Evolutionary conservation across 2,113 vertebrate species (phyloP).

Genomic region (Caracal caracal): DNA sequence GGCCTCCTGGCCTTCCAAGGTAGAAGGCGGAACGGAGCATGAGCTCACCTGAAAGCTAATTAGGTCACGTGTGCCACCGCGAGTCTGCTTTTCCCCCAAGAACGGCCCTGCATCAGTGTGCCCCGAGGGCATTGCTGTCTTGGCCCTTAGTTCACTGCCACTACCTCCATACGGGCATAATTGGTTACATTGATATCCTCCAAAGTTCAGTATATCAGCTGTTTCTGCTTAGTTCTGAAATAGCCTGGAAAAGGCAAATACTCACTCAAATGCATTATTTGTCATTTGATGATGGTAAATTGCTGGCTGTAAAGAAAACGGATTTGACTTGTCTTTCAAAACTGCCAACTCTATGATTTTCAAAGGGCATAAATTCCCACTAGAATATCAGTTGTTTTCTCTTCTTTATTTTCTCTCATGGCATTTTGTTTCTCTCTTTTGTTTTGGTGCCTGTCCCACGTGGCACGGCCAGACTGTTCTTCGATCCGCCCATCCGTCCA

Average conservation of each 20-base stretch:
- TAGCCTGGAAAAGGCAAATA: not conserved
- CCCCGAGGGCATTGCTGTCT: not conserved
- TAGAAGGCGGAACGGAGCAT: not conserved
- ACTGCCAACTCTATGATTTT: not conserved
- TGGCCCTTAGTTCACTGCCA: rapidly evolving
- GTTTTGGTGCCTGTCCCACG: not conserved
- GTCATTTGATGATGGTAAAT: slow-evolving; percentile 35
- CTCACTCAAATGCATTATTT: not conserved
- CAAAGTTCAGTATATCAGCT: not conserved
- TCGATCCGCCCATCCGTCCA: not conserved
- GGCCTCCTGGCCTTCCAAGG: not conserved
- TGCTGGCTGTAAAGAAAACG: slow-evolving; percentile 24
- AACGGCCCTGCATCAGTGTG: rapidly evolving
- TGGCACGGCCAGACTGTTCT: not conserved
- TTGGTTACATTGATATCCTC: not conserved
- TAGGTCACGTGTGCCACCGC: not conserved
- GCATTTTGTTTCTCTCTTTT: not conserved
- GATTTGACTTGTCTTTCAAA: slow-evolving; percentile 41
- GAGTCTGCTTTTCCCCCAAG: not conserved
- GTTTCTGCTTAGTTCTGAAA: not conserved
- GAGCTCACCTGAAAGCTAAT: not conserved
- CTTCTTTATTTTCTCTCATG: not conserved
- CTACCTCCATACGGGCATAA: not conserved
- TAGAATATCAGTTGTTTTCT: slow-evolving; percentile 6
- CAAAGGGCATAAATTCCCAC: not conserved